Percentiles rank a stretch among this genome's conserved stretches.
Evolutionary conservation across 1,140 invertebrate genomes (phyloP).

Genomic region (Pseudomyrmex dendroicus): DNA sequence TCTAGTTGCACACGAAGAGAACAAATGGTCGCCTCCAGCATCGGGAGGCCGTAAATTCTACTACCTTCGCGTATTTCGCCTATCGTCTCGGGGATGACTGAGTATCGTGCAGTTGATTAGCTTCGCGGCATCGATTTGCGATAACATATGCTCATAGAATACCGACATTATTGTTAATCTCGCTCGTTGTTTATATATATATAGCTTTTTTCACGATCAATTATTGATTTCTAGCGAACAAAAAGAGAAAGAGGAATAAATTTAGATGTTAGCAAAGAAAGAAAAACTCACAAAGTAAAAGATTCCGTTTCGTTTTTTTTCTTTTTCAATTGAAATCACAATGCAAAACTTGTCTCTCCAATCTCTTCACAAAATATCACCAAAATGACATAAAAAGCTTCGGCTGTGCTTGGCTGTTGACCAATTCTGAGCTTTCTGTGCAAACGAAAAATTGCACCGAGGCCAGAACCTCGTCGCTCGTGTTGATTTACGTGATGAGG

Average conservation of each 20-base stretch:
- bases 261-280: background rate
- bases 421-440: constrained; percentile 29
- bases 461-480: constrained; percentile 10
- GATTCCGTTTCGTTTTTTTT: background rate
- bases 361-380: background rate
- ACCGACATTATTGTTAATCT: background rate
- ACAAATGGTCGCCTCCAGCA: constrained; percentile 43
- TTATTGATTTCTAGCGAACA: background rate
- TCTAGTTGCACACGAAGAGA: constrained; percentile 49
- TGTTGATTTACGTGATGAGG: constrained; percentile 46
- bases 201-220: background rate
- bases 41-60: constrained; percentile 53
- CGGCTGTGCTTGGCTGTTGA: constrained; percentile 22
- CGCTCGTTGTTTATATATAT: no score
- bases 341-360: constrained; percentile 13
- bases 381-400: no score
- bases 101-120: constrained; percentile 27
- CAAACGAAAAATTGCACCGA: constrained; percentile 25
- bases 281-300: background rate
- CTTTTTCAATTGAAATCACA: constrained; percentile 15
- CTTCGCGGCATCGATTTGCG: background rate
- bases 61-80: constrained; percentile 30
- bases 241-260: background rate
- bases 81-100: background rate
- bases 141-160: constrained; percentile 12